Percentiles rank a stretch among this genome's conserved stretches.
Conservation (phyloP, 2,113 vertebrate species). For the Opisthocomus hoazin region DNA sequence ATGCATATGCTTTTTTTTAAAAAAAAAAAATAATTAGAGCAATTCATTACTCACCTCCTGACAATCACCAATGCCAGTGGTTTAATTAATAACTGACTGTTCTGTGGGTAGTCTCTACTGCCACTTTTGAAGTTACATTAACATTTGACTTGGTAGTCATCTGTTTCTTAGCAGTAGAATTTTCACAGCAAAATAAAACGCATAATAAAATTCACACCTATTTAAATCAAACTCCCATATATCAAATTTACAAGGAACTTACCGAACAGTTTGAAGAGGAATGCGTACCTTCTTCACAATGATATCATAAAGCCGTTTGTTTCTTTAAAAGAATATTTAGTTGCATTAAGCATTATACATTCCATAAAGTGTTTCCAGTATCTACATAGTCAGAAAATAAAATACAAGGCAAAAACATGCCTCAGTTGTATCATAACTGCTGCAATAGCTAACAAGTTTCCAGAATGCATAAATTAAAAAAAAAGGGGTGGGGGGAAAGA, state of each 20-base stretch:
- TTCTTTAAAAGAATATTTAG: slow-evolving; percentile 71
- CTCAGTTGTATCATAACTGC: neutral
- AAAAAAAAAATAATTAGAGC: neutral
- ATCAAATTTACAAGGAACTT: slow-evolving; percentile 3
- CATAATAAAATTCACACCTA: neutral
- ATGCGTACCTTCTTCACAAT: slow-evolving; percentile 83
- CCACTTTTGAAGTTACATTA: neutral
- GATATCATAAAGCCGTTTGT: slow-evolving; percentile 89
- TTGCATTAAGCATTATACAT: neutral
- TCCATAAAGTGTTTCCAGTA: neutral
- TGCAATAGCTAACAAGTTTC: neutral
- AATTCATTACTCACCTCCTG: neutral
- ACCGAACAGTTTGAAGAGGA: slow-evolving; percentile 86
- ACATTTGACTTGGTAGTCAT: neutral
- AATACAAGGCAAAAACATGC: neutral
- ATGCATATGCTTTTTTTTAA: neutral
- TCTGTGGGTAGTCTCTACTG: neutral
- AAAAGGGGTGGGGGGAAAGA: neutral
- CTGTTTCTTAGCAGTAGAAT: neutral
- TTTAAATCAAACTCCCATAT: neutral
- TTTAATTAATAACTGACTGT: neutral
- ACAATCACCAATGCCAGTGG: neutral
- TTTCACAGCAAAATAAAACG: neutral
- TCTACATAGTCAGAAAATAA: neutral
- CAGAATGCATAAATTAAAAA: neutral